Evolutionary conservation across 2,797 vertebrate species (phyloP), one percentile per base, ranked within the genome.

Genomic region (Pantherophis vulpinus): DNA sequence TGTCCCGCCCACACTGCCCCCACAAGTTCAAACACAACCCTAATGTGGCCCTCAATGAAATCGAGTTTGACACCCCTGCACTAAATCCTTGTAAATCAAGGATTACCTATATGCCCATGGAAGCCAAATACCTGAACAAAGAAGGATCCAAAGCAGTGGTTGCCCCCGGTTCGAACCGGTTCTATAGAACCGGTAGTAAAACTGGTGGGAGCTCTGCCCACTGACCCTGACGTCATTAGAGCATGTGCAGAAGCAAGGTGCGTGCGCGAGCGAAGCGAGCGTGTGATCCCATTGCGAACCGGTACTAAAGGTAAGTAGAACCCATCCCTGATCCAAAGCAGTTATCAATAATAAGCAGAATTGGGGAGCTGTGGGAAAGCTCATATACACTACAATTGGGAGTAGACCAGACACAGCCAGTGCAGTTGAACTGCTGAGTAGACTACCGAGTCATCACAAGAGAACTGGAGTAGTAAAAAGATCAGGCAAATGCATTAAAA

Each of bases 181-280:
- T 51, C 47, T 51, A 51, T 7, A 51, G 47, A 47, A 47, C 42
- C 42, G 5, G 42, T 47, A 47, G 42, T 47, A 47, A 47, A 47
- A 47, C 42, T 0, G 42, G 4, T 0, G 0, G 42, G 42, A 51
- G 47, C 47, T 51, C 6, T 0, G 6, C 47, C 6, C 47, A 51
- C 47, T 51, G 47, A 51, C 47, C 47, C 47, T 51, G 47, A 51
- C 1, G 7, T 51, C 47, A 51, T 51, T 7, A 51, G 47, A 51
- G 47, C 6, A 51, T 51, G 47, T 7, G 6, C 6, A 51, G 47
- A 51, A 51, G 47, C 47, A 51, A 51, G 47, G 47, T 51, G 47
- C 6, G 47, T 7, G 47, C 47, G 1, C 47, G 6, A 51, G 6
- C 6, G 6, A 51, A 51, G 47, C 7, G 47, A 51, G 47, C 47